phyloP scores from a whole-genome alignment of 1,140 invertebrate species.

The Pseudomyrmex gracilis region DNA sequence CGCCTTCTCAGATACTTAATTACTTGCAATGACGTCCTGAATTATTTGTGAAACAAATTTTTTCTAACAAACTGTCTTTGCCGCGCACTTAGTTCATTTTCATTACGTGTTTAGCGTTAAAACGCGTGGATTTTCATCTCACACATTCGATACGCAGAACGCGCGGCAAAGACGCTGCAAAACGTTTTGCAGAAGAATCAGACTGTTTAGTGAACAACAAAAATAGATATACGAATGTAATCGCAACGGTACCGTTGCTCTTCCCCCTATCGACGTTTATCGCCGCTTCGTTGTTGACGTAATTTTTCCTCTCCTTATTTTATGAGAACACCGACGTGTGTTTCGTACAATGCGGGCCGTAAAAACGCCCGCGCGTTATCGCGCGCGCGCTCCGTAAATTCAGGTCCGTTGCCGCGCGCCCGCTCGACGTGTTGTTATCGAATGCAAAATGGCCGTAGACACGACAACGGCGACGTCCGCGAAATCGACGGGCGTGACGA shows the following conservation, averaged over 20 bases:
- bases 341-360: constrained; percentile 49
- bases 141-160: neutral
- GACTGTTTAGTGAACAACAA: neutral
- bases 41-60: neutral
- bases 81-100: neutral
- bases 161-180: too few relatives aligned
- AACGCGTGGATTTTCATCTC: neutral
- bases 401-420: constrained; percentile 14
- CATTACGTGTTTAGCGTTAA: neutral
- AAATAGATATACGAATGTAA: neutral
- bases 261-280: neutral
- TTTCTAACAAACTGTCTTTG: neutral
- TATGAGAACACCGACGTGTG: neutral
- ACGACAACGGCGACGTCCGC: neutral
- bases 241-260: neutral
- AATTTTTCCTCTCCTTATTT: constrained; percentile 11
- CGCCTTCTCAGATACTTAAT: neutral
- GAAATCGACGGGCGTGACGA: constrained; percentile 34
- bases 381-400: constrained; percentile 39
- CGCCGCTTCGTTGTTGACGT: too few relatives aligned
- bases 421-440: constrained; percentile 43
- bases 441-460: constrained; percentile 54
- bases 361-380: constrained; percentile 50
- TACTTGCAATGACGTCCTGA: neutral
- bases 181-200: too few relatives aligned